Percentiles rank a stretch among this genome's conserved stretches.
Evolutionary conservation across 2,113 vertebrate species (phyloP).

Genomic region (Phyllostomus discolor): DNA sequence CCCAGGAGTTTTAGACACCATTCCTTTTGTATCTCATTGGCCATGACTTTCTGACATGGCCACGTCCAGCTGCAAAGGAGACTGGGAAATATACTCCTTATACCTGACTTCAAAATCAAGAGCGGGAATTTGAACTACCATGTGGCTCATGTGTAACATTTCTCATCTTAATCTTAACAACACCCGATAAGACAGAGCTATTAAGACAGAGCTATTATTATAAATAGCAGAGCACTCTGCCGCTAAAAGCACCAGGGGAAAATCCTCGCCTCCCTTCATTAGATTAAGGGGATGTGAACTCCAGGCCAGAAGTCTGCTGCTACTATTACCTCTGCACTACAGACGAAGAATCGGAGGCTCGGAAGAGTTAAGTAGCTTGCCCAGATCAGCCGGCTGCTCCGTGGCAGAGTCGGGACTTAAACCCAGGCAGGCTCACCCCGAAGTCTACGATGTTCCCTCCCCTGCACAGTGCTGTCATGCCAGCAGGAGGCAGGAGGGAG

Average conservation of each 20-base stretch:
- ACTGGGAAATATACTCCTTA: not conserved
- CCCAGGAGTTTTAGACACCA: not conserved
- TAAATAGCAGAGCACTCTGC: not conserved
- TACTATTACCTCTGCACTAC: not conserved
- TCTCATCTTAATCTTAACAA: not conserved
- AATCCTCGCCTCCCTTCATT: not conserved
- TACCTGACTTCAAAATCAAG: not conserved
- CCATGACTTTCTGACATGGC: not conserved
- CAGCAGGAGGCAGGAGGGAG: not conserved
- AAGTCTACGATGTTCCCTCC: not conserved
- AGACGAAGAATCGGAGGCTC: not conserved
- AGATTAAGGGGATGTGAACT: not conserved
- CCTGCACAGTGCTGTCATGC: accelerated
- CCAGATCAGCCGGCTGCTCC: not conserved
- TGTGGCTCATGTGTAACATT: not conserved
- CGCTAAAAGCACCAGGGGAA: not conserved
- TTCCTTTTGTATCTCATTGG: not conserved
- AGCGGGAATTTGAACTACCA: not conserved
- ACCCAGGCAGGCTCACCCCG: not conserved
- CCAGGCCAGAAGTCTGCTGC: not conserved
- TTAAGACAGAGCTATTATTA: not conserved
- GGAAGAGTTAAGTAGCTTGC: not conserved
- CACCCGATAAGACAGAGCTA: not conserved
- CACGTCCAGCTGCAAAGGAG: not conserved
- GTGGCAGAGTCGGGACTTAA: not conserved